A percentile compares a stretch with the other conserved stretches of the same genome.
Evolutionary conservation across 2,888 invertebrate genomes (phyloP).

Genomic region (Drosophila prolongata): DNA sequence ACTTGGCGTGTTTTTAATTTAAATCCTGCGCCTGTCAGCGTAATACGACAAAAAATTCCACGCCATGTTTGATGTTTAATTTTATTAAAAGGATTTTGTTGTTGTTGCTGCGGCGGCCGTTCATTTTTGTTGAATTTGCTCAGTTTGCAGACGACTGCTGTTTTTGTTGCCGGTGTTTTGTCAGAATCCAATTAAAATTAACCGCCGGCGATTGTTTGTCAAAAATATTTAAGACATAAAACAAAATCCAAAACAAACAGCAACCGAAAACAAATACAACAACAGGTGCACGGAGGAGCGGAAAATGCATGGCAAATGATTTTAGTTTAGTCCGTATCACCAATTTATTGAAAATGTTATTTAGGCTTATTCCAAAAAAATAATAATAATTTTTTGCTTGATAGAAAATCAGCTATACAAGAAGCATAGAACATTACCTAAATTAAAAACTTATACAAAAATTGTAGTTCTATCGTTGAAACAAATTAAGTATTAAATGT

Average conservation of each 20-base stretch:
- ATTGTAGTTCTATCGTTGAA: too few species aligned
- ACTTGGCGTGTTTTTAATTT: slow-evolving; percentile 83
- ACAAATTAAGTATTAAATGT: too few species aligned
- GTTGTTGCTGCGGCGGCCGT: slow-evolving; percentile 16
- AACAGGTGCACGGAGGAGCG: slow-evolving; percentile 21
- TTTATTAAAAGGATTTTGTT: slow-evolving; percentile 78
- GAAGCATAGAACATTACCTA: too few species aligned
- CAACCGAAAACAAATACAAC: slow-evolving; percentile 18
- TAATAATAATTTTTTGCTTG: background rate
- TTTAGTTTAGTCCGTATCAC: background rate
- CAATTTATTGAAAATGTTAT: background rate
- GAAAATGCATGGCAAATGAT: slow-evolving; percentile 15
- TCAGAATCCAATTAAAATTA: slow-evolving; percentile 82
- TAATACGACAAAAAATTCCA: slow-evolving; percentile 78
- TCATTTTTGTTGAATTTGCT: slow-evolving; percentile 32
- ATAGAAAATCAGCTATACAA: too few species aligned
- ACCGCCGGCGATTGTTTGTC: slow-evolving; percentile 80
- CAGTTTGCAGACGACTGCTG: slow-evolving; percentile 16
- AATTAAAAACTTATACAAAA: too few species aligned
- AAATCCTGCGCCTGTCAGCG: slow-evolving; percentile 80
- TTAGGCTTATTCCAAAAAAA: background rate
- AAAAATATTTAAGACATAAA: slow-evolving; percentile 62
- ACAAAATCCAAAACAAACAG: slow-evolving; percentile 49
- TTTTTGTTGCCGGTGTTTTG: slow-evolving; percentile 49
- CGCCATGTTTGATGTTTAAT: slow-evolving; percentile 81